Base-by-base conservation (phyloP, 2,797 vertebrate species). In the Enteromius treurensis region DNA sequence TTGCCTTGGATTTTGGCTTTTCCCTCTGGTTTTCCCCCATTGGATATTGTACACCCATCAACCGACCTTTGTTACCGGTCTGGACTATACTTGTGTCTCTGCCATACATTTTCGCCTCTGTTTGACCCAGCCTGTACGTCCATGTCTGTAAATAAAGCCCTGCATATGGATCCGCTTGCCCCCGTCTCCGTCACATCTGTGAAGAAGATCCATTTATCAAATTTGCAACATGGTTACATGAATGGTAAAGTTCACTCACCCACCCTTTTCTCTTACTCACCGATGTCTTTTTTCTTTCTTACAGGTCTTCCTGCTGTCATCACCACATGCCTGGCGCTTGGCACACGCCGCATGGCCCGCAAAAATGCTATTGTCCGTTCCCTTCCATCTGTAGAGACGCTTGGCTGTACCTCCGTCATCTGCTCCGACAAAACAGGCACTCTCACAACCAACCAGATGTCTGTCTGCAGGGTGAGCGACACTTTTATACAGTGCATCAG, bases 361-460 rank as follows among this genome's bases (percentile, higher is more conserved):
- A 95, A 95, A 87, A 95, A 95, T 1, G 95, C 95, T 65, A 95
- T 95, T 0, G 95, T 95, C 15, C 93, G 95, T 82, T 94, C 93
- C 47, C 90, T 95, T 71, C 95, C 95, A 0, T 95, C 95, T 3
- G 95, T 95, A 80, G 95, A 95, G 89, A 95, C 95, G 0, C 89
- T 95, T 83, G 95, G 95, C 0, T 95, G 95, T 85, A 95, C 95
- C 11, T 95, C 94, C 0, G 95, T 95, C 5, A 95, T 95, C 87
- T 95, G 95, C 88, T 95, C 95, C 0, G 95, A 95, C 90, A 95
- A 95, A 89, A 95, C 95, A 0, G 95, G 95, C 82, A 95, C 95
- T 3, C 92, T 95, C 45, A 95, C 95, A 45, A 95, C 95, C 80
- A 95, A 95, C 84, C 95, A 95, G 93, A 95, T 95, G 95, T 95